Base-by-base conservation (phyloP, 2,888 invertebrate genomes). In the Drosophila vallismaia region DNA sequence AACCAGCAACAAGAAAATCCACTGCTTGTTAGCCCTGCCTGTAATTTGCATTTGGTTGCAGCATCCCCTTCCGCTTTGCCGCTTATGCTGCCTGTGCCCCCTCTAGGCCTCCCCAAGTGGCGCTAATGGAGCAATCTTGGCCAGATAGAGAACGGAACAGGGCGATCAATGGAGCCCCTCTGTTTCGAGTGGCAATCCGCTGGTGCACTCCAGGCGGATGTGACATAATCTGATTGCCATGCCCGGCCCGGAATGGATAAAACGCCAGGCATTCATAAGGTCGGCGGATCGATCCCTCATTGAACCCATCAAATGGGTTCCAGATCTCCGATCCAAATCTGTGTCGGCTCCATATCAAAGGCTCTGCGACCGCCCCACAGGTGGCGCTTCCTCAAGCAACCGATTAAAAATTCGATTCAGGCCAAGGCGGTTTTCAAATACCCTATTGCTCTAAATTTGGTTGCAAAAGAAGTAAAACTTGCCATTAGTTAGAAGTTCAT, bases 331-430 rank as follows among this genome's bases (percentile, higher is more conserved):
- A 69, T 72, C 62, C 58, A 81, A 86, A 81, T 81, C 75, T 83
- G 64, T 81, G 81, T 79, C 81, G 81, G 84, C 74, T 80, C 76
- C 75, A 86, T 81, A 83, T 81, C 86, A 81, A 86, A 83, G 83
- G 31, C 45, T n/a, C 24, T 29, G 44, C 52, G 51, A 51, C 54
- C 71, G 58, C 80, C 86, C 86, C 86, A 83, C 81, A 81, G 81
- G 86, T 81, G 81, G 81, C 81, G 84, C 81, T 71, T 72, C 70
- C 63, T 71, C 54, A 31, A 71, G 52, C 71, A 45, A 29, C 45
- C 49, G 36, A 59, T 59, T n/a, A 26, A 5, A 9, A 40, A 4
- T 2, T 26, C 7, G 9, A 70, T 60, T 33, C 33, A 12, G 71
- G 45, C 14, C 71, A 62, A 24, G 24, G 9, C 70, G 38, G 54